Evolutionary conservation across 2,797 vertebrate genomes (phyloP), one percentile per base, ranked within the genome.

Genomic region (Mus spretus): DNA sequence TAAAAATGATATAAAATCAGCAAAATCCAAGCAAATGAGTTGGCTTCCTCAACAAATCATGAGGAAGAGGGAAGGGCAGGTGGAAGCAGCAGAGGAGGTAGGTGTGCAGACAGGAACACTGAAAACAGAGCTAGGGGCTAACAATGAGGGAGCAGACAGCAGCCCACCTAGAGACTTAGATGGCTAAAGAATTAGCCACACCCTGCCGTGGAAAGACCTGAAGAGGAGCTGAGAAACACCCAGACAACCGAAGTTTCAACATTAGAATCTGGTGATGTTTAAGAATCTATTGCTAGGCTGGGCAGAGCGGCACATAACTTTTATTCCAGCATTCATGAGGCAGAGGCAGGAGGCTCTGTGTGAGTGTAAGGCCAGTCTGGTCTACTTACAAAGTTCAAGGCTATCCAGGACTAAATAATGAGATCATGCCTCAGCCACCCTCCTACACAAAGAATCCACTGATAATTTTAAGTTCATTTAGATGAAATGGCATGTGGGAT

Each of bases 211-310:
- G 19, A n/a, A 1, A 70, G 44, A n/a, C 67, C 61, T 80, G 87
- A 77, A 59, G 67, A 80, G 31, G 47, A 61, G 59, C 44, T 50
- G 19, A 80, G 50, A 89, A 67, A 57, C 22, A 44, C 44, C 67
- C 44, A 34, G 59, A 72, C 50, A 70, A 80, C 3, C 2, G 81
- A 50, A 67, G 87, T 26, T 12, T 63, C 70, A 89, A 40, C 67
- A 47, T 0, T 74, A 37, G 67, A 75, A 92, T 86, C 9, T 50
- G 53, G 37, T 59, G 14, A 44, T 65, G 65, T 8, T 10, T 90
- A 53, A 88, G 57, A 92, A 78, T 88, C 55, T n/a, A 83, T 44
- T 61, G 37, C 37, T 61, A 50, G 61, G 44, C 83, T n/a, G 83
- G 63, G 19, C 31, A 24, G 12, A 20, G 19, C 6, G 44, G 40